Evolutionary conservation across 2,113 vertebrate species (phyloP).

Genomic region (Puffinus mauretanicus): DNA sequence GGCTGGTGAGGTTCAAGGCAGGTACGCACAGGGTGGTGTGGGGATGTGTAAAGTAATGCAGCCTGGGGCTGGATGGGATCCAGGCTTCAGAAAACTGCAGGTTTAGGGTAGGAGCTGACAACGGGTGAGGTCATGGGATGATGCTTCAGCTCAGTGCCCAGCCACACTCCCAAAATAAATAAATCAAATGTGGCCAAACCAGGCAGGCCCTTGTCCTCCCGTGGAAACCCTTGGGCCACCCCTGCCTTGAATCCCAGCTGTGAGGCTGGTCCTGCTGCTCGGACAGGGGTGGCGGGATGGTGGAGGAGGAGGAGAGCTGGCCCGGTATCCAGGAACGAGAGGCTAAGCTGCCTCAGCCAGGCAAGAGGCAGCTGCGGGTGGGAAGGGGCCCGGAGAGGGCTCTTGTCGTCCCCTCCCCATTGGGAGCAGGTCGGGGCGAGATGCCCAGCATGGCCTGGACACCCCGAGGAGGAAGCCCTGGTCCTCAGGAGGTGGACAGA

Average conservation of each 20-base stretch:
- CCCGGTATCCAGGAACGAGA: background rate
- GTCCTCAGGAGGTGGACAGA: background rate
- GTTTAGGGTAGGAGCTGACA: background rate
- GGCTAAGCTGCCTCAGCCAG: background rate
- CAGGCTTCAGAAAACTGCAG: background rate
- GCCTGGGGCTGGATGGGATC: background rate
- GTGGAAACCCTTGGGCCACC: background rate
- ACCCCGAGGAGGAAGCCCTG: background rate
- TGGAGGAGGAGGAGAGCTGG: background rate
- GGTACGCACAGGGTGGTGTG: rapidly evolving
- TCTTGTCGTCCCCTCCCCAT: background rate
- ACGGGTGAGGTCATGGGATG: background rate
- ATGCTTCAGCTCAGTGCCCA: background rate
- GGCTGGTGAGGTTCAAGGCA: background rate
- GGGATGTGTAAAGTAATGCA: too few species aligned
- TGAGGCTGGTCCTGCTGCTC: background rate
- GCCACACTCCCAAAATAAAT: background rate
- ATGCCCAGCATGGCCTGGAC: background rate
- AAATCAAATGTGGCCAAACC: background rate
- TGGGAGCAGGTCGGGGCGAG: rapidly evolving
- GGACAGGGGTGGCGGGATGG: background rate
- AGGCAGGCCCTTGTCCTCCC: background rate
- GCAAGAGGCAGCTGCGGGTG: background rate
- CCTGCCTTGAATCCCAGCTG: background rate
- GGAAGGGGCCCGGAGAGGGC: background rate